These are phyloP conservation scores for Oxyteleia sp. DNA, from an alignment of 2,888 invertebrate genomes.

Conservation along the genomic window DNA sequence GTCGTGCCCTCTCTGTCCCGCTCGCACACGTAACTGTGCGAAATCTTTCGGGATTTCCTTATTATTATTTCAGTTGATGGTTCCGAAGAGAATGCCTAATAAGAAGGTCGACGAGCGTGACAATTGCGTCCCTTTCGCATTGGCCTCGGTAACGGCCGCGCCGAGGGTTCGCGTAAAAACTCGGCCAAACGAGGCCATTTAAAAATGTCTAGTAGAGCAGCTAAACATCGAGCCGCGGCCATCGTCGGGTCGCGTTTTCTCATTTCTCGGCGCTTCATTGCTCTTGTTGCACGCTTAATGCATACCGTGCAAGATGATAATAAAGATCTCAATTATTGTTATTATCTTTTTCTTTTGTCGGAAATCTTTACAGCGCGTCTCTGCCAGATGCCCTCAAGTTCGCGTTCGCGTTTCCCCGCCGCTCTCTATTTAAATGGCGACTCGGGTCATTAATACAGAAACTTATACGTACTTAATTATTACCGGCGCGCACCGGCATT, in stretches of 20 bases:
- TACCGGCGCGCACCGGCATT: conserved; percentile 58
- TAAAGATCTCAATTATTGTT: conserved; percentile 70
- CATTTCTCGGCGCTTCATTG: conserved; percentile 44
- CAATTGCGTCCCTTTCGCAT: conserved; percentile 21
- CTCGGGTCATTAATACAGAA: conserved; percentile 71
- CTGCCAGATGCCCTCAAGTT: conserved; percentile 63
- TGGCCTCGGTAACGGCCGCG: neutral
- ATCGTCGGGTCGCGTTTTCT: conserved; percentile 38
- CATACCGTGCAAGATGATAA: conserved; percentile 46
- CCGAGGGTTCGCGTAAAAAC: conserved; percentile 16
- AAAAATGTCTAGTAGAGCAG: conserved; percentile 35
- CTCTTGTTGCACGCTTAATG: conserved; percentile 41
- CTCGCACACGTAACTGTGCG: conserved; percentile 2
- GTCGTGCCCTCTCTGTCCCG: neutral
- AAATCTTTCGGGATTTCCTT: conserved; percentile 37
- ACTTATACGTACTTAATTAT: conserved; percentile 74
- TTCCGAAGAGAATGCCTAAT: conserved; percentile 48
- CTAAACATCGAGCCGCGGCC: conserved; percentile 1
- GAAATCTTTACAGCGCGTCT: conserved; percentile 44
- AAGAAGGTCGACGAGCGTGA: conserved; percentile 42
- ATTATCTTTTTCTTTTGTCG: conserved; percentile 65
- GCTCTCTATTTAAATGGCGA: conserved; percentile 68
- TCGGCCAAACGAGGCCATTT: conserved; percentile 35
- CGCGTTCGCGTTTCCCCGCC: conserved; percentile 48
- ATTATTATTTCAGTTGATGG: conserved; percentile 46